Base-by-base conservation (phyloP, 2,797 vertebrate genomes). In the Crypturellus tataupa region DNA sequence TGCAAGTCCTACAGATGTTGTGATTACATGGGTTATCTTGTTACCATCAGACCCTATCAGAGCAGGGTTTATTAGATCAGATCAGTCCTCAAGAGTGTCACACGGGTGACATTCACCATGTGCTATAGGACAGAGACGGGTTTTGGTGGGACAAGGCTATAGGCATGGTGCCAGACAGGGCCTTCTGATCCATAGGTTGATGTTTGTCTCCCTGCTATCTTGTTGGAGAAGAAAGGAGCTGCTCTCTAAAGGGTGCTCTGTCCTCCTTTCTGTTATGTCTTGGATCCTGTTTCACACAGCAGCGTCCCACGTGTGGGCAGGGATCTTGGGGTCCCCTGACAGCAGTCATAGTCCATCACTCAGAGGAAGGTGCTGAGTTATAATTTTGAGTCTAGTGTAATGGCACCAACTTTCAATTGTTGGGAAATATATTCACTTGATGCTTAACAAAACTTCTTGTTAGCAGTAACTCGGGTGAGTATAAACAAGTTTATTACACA, bases 401-500 rank as follows among this genome's bases (percentile, higher is more conserved):
- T 10, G 25, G 17, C 24, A 27, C 11, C 23, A 51, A 58, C 44
- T 73, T 60, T 77, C 76, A 44, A 64, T 80, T 89, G 67, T 17
- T 4, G 19, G 47, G 80, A 92, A 85, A 77, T 42, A 47, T 5
- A 20, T 42, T 3, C 24, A 64, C 49, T 3, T 9, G 44, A 10
- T 15, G 62, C 44, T 69, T 16, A 67, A 82, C 78, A 79, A 59
- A 55, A 25, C 23, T 90, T 21, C n/a, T 63, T 63, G n/a, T 24
- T 65, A 58, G 64, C 44, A 80, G 55, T 90, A 87, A 87, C 79
- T 90, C 79, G 85, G n/a, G 51, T 64, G 79, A 80, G 37, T 6
- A 46, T 76, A 53, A 75, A 80, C 65, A 83, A 78, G 62, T 75
- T 60, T 65, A 19, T 56, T 51, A 4, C 46, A 78, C 10, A 2